Conservation (phyloP, 2,888 invertebrate species). For the Plutella xylostella region DNA sequence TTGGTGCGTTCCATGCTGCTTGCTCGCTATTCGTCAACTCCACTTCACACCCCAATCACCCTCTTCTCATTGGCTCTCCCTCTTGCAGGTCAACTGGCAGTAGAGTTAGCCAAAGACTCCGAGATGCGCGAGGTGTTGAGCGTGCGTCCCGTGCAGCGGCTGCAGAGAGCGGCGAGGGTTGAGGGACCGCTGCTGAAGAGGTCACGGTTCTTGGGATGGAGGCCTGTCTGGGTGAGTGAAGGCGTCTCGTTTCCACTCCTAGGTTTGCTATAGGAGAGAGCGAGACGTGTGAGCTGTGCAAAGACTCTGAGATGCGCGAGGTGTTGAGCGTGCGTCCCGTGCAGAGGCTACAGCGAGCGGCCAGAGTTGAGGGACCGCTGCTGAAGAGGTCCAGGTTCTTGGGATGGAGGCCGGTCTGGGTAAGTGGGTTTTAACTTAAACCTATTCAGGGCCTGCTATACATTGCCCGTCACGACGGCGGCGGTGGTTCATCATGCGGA, state of each 20-base stretch:
- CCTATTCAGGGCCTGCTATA: no score
- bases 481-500: no score
- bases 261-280: no score
- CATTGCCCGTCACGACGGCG: no score
- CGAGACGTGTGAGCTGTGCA: no score
- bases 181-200: conserved; percentile 75
- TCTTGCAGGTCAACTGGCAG: conserved; percentile 69
- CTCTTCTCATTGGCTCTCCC: no score
- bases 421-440: no score
- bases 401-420: conserved; percentile 76
- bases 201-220: conserved; percentile 74
- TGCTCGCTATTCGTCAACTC: no score
- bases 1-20: no score
- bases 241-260: no score
- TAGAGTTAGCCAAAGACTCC: conserved; percentile 70
- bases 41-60: no score
- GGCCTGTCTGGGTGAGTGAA: conserved; percentile 71
- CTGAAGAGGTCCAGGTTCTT: conserved; percentile 72
- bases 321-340: conserved; percentile 73
- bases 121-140: conserved; percentile 75
- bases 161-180: conserved; percentile 70
- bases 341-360: conserved; percentile 68
- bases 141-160: conserved; percentile 71
- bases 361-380: conserved; percentile 75
- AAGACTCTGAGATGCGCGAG: conserved; percentile 72